phyloP scores from a whole-genome alignment of 1,140 invertebrate genomes.

The Coptotermes formosanus region DNA sequence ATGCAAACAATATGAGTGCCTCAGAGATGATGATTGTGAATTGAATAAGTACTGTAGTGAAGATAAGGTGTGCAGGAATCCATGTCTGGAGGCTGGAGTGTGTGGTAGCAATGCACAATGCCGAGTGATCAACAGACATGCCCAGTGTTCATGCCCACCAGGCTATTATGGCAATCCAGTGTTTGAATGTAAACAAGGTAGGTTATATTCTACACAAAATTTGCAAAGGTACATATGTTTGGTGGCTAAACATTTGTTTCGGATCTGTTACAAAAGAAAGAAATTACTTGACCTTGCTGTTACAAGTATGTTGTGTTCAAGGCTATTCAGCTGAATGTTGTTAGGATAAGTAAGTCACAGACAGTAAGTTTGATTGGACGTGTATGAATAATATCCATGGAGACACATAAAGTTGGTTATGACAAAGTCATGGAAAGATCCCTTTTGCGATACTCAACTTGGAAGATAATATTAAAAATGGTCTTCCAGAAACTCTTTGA shows the following conservation, averaged over 20 bases:
- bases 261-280: background rate
- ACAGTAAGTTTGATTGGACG: too few relatives aligned
- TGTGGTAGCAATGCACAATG: constrained; percentile 87
- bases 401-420: too few relatives aligned
- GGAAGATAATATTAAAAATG: too few relatives aligned
- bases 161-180: constrained; percentile 81
- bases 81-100: constrained; percentile 69
- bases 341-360: too few relatives aligned
- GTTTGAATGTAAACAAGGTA: constrained; percentile 69
- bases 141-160: constrained; percentile 81
- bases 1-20: constrained; percentile 75
- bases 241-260: background rate
- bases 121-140: constrained; percentile 68
- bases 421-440: too few relatives aligned
- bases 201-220: constrained; percentile 10
- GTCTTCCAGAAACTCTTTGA: too few relatives aligned
- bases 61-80: constrained; percentile 76
- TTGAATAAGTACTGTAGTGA: constrained; percentile 70
- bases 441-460: too few relatives aligned
- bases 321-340: too few relatives aligned
- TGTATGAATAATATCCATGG: too few relatives aligned
- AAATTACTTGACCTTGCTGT: too few relatives aligned
- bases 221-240: background rate
- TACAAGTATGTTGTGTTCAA: too few relatives aligned
- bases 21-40: constrained; percentile 73